Percentiles rank a stretch among this genome's conserved stretches.
Evolutionary conservation across 2,797 vertebrate species (phyloP).

Genomic region (Mycteria americana): DNA sequence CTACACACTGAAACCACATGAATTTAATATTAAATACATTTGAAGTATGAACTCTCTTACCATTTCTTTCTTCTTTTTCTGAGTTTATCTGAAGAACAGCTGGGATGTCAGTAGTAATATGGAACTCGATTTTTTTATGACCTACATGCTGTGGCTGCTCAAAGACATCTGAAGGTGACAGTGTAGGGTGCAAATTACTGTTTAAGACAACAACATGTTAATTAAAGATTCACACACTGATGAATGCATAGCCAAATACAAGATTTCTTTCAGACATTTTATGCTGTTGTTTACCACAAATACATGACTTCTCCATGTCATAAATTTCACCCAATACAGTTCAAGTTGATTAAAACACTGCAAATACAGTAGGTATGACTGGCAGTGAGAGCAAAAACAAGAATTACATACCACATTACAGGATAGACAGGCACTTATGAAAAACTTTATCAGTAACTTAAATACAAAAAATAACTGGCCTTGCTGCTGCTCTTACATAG

Average conservation of each 20-base stretch:
- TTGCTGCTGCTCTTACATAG: background rate
- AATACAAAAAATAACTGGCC: background rate
- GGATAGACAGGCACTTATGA: background rate
- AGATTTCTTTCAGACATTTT: background rate
- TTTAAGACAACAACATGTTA: slow-evolving; percentile 37
- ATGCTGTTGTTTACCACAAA: background rate
- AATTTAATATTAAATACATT: background rate
- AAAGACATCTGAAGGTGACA: slow-evolving; percentile 93
- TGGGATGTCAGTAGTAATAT: slow-evolving; percentile 85
- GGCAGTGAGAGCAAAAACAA: background rate
- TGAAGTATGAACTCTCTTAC: slow-evolving; percentile 63
- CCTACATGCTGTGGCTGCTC: slow-evolving; percentile 85
- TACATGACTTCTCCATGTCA: background rate
- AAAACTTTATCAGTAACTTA: background rate
- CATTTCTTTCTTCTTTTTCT: slow-evolving; percentile 67
- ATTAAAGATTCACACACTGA: background rate
- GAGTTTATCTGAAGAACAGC: slow-evolving; percentile 73
- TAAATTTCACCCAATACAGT: background rate
- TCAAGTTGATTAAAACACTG: background rate
- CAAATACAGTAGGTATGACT: background rate
- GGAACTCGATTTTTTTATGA: slow-evolving; percentile 92
- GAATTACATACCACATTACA: background rate
- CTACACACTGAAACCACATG: background rate
- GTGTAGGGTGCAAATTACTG: slow-evolving; percentile 78
- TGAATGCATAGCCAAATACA: background rate